Base-by-base conservation (phyloP, 2,888 invertebrate species). In the Drosophila nr. perissopoda region DNA sequence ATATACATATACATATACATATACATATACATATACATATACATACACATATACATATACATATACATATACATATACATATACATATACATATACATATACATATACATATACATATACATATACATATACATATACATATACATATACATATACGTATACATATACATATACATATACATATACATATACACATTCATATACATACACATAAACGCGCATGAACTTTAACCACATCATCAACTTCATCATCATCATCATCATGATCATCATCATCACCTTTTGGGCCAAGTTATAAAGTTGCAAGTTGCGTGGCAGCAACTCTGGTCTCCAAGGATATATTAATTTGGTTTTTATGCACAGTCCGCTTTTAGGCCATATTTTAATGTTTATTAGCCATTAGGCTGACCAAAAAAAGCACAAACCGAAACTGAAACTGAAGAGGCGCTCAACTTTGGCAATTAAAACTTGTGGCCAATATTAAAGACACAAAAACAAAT, bases 271-370 rank as follows among this genome's bases (percentile, higher is more conserved):
- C 27, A 45, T 69, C 40, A 45, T 58, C 18, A 36, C n/a, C n/a
- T 36, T 16, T 29, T 11, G 33, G 11, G 36, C 29, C 36, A 76
- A 67, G 71, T 57, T 68, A 33, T 48, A 60, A 77, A 73, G 64
- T 77, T 69, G 40, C 51, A 52, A 31, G 60, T 51, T 61, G 51
- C 40, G 62, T 63, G 42, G 62, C 40, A 57, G 57, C 57, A 16
- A 57, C 33, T 25, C 53, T 53, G 71, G 85, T 86, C 85, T 86
- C 85, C 88, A 86, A 87, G 85, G 85, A 86, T 87, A 89, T 87
- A 86, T 89, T 89, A 86, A 89, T 86, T 87, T 80, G 82, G 85
- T 72, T 86, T 86, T 86, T 81, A 84, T 87, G 89, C 67, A 36
- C 42, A 64, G 74, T 51, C 40, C 69, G 76, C 80, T 89, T 79